Percentiles rank a stretch among this genome's conserved stretches.
Conservation (phyloP, 2,113 vertebrate species). For the Oplegnathus fasciatus region DNA sequence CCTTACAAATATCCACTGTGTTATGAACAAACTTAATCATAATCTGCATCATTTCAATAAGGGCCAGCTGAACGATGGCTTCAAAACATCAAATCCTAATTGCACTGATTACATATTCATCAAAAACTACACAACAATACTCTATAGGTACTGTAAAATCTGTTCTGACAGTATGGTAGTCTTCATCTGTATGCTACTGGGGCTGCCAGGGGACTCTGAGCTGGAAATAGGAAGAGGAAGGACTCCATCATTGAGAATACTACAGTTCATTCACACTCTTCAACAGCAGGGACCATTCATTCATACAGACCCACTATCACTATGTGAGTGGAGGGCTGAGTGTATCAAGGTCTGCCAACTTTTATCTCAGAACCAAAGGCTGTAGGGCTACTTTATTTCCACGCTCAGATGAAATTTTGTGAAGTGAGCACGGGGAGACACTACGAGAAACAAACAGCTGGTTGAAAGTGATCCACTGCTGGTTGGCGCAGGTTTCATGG, state of each 20-base stretch:
- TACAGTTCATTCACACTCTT: slow-evolving; percentile 70
- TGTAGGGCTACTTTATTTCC: slow-evolving; percentile 10
- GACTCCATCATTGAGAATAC: slow-evolving; percentile 65
- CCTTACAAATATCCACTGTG: neutral
- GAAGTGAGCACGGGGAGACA: slow-evolving; percentile 3
- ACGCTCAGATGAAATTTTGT: slow-evolving; percentile 16
- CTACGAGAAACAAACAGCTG: neutral
- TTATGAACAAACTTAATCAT: neutral
- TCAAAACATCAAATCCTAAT: neutral
- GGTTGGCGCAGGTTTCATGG: neutral
- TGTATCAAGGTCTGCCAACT: slow-evolving; percentile 53
- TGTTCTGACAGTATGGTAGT: slow-evolving; percentile 5
- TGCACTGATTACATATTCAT: neutral
- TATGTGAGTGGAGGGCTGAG: slow-evolving; percentile 58
- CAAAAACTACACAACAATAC: neutral
- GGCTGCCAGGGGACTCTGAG: slow-evolving; percentile 34
- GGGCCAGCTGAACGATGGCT: neutral
- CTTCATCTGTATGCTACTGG: slow-evolving; percentile 41
- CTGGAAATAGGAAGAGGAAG: slow-evolving; percentile 58
- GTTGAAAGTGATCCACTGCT: neutral
- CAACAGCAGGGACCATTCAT: slow-evolving; percentile 72
- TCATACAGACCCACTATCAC: slow-evolving; percentile 65
- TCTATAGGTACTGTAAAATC: neutral
- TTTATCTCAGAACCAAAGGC: slow-evolving; percentile 38
- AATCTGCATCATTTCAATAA: neutral